These are phyloP conservation scores for Margarornis squamiger DNA, from an alignment of 2,797 vertebrate species.

Conservation along the genomic window DNA sequence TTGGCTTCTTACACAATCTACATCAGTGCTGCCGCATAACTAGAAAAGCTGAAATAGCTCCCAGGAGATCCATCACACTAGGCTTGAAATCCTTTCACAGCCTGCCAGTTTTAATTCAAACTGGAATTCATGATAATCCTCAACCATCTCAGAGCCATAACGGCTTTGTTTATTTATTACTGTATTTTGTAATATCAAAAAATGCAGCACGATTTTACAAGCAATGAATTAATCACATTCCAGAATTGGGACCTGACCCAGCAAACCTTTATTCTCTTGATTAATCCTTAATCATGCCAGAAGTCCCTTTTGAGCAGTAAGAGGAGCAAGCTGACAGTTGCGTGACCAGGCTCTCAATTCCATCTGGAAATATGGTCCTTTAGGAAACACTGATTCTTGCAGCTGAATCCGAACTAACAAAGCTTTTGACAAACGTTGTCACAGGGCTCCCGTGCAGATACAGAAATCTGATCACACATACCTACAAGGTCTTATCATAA, in stretches of 20 bases:
- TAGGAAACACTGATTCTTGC: background rate
- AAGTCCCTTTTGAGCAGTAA: background rate
- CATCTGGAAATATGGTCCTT: background rate
- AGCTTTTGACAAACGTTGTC: background rate
- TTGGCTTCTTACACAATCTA: constrained; percentile 10
- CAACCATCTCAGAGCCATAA: background rate
- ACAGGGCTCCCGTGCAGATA: fast-evolving
- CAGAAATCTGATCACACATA: background rate
- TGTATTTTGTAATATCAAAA: constrained; percentile 10
- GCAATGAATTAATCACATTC: background rate
- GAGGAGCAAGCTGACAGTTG: background rate
- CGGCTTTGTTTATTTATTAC: constrained; percentile 36
- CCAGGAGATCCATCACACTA: background rate
- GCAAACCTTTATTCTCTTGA: background rate
- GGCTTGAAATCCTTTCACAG: constrained; percentile 16
- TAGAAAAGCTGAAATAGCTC: constrained; percentile 38
- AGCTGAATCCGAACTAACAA: background rate
- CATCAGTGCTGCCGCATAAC: constrained; percentile 12
- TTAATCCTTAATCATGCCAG: constrained; percentile 30
- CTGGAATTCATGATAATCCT: constrained; percentile 58
- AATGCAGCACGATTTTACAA: constrained; percentile 4
- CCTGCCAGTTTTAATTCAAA: constrained; percentile 45
- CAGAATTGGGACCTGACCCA: background rate
- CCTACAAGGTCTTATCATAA: background rate
- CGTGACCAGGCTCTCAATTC: background rate